These are phyloP conservation scores for Anoplius nigerrimus DNA, from an alignment of 2,888 invertebrate genomes.

Conservation along the genomic window DNA sequence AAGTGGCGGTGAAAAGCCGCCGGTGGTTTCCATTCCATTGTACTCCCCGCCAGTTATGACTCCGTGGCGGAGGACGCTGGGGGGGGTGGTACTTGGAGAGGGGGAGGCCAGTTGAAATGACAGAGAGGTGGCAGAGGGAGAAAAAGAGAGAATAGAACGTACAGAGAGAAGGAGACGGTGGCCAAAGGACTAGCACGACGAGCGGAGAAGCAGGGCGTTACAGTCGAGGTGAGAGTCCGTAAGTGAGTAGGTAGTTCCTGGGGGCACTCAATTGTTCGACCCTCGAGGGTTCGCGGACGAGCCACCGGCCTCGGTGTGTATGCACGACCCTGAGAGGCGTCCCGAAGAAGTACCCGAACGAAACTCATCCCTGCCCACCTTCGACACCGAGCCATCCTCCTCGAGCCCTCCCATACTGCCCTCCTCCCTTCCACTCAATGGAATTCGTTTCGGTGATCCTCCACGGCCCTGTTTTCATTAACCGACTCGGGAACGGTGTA, in stretches of 20 bases:
- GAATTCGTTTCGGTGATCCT: constrained; percentile 23
- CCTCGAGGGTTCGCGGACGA: constrained; percentile 59
- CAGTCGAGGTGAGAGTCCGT: constrained; percentile 45
- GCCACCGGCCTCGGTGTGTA: constrained; percentile 41
- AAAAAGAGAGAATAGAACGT: constrained; percentile 20
- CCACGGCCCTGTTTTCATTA: neutral
- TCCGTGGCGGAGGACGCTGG: constrained; percentile 41
- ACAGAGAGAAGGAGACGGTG: constrained; percentile 11
- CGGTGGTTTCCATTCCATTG: constrained; percentile 57
- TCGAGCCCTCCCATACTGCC: neutral
- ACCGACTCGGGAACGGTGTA: too few relatives aligned
- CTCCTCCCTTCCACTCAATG: neutral
- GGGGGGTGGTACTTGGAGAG: constrained; percentile 19
- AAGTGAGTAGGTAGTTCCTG: constrained; percentile 62
- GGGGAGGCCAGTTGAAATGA: constrained; percentile 12
- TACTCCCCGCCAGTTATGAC: constrained; percentile 58
- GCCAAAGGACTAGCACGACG: constrained; percentile 8
- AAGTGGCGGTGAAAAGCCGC: constrained; percentile 59
- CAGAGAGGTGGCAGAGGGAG: constrained; percentile 11
- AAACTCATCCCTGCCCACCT: constrained; percentile 26
- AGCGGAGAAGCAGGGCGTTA: neutral
- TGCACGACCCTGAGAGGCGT: constrained; percentile 29
- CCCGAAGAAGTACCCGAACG: constrained; percentile 33
- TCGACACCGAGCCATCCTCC: neutral
- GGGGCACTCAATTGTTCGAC: constrained; percentile 64